Conservation (phyloP, 2,113 vertebrate species). For the Aplodontia rufa region DNA sequence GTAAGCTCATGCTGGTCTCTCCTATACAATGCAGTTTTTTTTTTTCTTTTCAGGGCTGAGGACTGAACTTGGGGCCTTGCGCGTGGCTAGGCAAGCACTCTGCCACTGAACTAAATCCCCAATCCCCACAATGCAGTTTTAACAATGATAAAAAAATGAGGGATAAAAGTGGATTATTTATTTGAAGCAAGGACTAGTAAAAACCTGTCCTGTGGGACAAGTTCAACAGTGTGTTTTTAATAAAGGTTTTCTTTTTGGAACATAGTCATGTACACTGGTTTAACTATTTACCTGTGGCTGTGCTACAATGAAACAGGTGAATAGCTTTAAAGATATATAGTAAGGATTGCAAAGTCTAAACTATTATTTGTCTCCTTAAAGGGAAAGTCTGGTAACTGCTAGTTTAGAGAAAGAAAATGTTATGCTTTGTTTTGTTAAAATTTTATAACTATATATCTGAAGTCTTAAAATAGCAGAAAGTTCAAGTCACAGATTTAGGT, state of each 20-base stretch:
- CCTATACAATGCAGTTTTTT: not conserved
- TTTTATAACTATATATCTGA: not conserved
- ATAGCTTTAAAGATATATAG: not conserved
- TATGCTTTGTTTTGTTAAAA: not conserved
- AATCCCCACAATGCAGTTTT: not conserved
- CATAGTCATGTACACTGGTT: not conserved
- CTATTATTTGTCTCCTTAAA: not conserved
- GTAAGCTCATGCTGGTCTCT: not conserved
- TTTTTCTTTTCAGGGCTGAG: too few relatives aligned
- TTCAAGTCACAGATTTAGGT: not conserved
- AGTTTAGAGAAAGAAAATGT: not conserved
- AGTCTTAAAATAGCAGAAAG: slow-evolving; percentile 5
- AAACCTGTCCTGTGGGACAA: not conserved
- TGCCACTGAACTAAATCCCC: too few relatives aligned
- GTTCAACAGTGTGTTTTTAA: not conserved
- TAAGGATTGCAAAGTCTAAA: not conserved
- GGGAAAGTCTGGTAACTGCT: not conserved
- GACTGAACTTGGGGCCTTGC: too few relatives aligned
- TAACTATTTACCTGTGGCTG: not conserved
- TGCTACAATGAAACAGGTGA: not conserved
- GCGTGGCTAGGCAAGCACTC: too few relatives aligned
- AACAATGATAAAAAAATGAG: not conserved
- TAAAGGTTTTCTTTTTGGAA: not conserved
- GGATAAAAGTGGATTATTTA: not conserved
- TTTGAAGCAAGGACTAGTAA: not conserved